Evolutionary conservation across 2,797 vertebrate species (phyloP).

Genomic region (Sebastes trivittatus): DNA sequence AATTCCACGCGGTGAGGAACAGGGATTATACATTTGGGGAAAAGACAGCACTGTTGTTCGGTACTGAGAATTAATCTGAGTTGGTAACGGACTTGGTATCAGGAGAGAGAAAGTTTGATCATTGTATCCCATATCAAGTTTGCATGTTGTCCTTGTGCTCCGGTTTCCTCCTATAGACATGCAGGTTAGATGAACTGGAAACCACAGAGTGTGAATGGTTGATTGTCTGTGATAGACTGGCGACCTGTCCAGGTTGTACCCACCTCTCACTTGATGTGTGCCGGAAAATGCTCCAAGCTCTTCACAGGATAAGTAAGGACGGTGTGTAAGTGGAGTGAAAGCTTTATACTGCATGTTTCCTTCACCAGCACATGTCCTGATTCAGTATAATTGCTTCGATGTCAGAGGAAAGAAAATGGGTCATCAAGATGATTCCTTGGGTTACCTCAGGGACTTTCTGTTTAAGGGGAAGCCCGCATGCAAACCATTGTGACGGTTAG

Average conservation of each 20-base stretch:
- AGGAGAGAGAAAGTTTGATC: background rate
- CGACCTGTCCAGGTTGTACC: background rate
- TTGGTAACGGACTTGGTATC: background rate
- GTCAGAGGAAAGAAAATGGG: background rate
- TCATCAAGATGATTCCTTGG: background rate
- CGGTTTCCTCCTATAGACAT: background rate
- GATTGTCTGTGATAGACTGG: background rate
- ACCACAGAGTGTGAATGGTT: slow-evolving; percentile 6
- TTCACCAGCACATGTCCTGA: background rate
- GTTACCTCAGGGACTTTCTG: background rate
- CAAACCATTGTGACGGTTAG: background rate
- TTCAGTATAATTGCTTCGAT: background rate
- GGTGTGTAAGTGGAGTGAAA: background rate
- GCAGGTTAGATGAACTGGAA: background rate
- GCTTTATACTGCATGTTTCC: background rate
- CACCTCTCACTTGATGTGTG: background rate
- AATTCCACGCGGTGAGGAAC: background rate
- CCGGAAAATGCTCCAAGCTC: background rate
- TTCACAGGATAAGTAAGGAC: background rate
- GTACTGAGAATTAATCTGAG: background rate
- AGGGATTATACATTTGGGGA: background rate
- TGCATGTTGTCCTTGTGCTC: background rate
- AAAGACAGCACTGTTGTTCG: background rate
- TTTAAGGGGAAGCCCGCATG: background rate
- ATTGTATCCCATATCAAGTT: background rate